These are phyloP conservation scores for Spheniscus humboldti DNA, from an alignment of 2,797 vertebrate species.

Conservation along the genomic window DNA sequence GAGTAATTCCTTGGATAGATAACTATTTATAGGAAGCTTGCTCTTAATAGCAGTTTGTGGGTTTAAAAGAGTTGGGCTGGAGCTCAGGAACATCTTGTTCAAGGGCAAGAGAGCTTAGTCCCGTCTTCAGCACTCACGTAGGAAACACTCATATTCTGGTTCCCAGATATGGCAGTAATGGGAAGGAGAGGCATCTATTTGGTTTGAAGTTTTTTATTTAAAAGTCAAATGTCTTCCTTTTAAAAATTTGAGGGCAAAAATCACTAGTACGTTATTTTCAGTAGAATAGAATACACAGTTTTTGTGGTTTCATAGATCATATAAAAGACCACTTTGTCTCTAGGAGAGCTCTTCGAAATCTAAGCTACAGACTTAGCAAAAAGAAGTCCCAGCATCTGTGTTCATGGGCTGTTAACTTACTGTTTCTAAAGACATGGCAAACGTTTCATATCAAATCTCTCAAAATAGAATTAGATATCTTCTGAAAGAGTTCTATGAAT, in stretches of 20 bases:
- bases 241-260: background rate
- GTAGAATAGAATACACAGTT: background rate
- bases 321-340: background rate
- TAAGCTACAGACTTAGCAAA: background rate
- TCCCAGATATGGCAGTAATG: background rate
- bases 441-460: background rate
- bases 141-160: background rate
- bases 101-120: background rate
- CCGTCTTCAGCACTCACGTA: background rate
- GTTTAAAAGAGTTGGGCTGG: background rate
- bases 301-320: background rate
- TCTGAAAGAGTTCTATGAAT: background rate
- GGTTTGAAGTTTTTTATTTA: background rate
- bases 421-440: background rate
- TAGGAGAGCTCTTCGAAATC: background rate
- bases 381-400: background rate
- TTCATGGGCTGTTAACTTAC: background rate
- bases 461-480: background rate
- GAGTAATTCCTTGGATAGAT: background rate
- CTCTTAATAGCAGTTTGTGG: background rate
- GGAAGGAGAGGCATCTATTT: background rate
- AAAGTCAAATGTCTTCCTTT: background rate
- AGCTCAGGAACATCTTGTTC: background rate
- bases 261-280: background rate
- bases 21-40: background rate